Evolutionary conservation across 2,797 vertebrate species (phyloP), one percentile per base, ranked within the genome.

Genomic region (Acomys russatus): DNA sequence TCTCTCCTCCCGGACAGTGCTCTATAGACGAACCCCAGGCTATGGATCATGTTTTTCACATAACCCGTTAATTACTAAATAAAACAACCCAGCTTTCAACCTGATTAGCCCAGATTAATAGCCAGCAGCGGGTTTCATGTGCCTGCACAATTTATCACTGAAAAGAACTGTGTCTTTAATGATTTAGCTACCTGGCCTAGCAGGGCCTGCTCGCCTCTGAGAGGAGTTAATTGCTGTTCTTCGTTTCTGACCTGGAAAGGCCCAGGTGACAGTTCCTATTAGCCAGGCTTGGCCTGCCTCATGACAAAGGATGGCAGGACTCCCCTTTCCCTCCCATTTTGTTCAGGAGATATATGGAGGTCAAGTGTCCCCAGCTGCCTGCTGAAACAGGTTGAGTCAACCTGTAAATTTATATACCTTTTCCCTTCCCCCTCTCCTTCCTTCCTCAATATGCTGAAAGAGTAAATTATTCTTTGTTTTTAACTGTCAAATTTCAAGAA

Each of bases 221-320:
- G 98, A 98, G 99, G 98, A 99, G 99, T 99, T 99, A 99, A 99
- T 99, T 99, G 99, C 99, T 98, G 97, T 98, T 98, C 98, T 98
- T 97, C 97, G 98, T 98, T 98, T 98, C 98, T 99, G 98, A 98
- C 98, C 99, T 99, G 98, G 98, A 99, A 99, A 98, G 98, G 98
- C 96, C 95, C 98, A 98, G 98, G 98, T 98, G 98, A 98, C 98
- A 98, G 99, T 98, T 98, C 99, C 99, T 98, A 99, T 99, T 99
- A 99, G 98, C 98, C 98, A 98, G 98, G 98, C 98, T 98, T 98
- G 96, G 98, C 98, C 98, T 97, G 98, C 98, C 98, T 97, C 98
- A 98, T 97, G 98, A 98, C 98, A 98, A 98, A 98, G 98, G 97
- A 98, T 96, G 97, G 97, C 98, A 97, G 98, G 98, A 98, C 97